A percentile compares a stretch with the other conserved stretches of the same genome.
These are phyloP conservation scores for Acropora yongei DNA, from an alignment of 64 coral and sea anemone genomes.

Conservation along the genomic window DNA sequence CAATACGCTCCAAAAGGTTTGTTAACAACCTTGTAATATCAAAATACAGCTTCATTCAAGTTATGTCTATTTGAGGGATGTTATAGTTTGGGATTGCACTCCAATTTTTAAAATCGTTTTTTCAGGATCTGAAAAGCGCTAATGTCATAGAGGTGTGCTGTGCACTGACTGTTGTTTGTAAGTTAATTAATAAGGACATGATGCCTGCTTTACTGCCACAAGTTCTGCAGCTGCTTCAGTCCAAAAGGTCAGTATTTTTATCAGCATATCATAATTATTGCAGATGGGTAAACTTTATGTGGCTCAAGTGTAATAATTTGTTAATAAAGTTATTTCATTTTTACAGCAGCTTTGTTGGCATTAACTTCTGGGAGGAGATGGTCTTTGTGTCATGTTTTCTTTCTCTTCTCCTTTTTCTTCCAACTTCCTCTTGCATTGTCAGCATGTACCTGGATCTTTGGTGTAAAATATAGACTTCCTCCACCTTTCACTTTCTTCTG, in stretches of 20 bases:
- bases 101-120: neutral
- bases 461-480: no score
- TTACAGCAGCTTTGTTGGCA: no score
- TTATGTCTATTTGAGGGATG: neutral
- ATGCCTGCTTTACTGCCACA: slow-evolving; percentile 88
- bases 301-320: no score
- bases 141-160: slow-evolving; percentile 88
- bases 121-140: slow-evolving; percentile 82
- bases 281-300: neutral
- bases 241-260: slow-evolving; percentile 63
- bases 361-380: no score
- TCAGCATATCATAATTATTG: neutral
- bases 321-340: no score
- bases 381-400: no score
- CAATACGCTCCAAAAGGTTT: slow-evolving; percentile 89
- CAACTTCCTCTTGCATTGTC: no score
- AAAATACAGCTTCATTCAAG: neutral
- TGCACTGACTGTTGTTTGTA: slow-evolving; percentile 82
- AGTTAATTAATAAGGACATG: slow-evolving; percentile 91
- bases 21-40: neutral
- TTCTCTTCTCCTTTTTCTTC: no score
- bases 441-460: no score
- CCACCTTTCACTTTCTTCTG: no score
- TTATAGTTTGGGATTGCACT: neutral
- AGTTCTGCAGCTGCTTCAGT: slow-evolving; percentile 58